phyloP scores from a whole-genome alignment of 2,797 vertebrate genomes.

The Morelia viridis region DNA sequence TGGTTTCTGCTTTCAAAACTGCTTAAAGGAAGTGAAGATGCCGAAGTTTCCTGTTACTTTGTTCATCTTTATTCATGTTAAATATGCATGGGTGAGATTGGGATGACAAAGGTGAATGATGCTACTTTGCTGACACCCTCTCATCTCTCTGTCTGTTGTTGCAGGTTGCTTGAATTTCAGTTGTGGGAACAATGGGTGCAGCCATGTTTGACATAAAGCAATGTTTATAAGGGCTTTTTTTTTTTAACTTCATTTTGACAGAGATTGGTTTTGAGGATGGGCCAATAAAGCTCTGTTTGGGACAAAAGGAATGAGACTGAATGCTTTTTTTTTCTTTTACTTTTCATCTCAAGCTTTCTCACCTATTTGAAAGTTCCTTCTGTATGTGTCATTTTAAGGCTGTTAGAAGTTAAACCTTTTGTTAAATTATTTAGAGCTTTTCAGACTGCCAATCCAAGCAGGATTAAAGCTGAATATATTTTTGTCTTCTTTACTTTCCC shows the following conservation, averaged over 20 bases:
- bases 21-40: background rate
- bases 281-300: conserved; percentile 48
- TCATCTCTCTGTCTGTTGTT: conserved; percentile 19
- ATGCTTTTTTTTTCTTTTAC: conserved; percentile 31
- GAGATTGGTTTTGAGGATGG: conserved; percentile 11
- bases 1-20: background rate
- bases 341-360: conserved; percentile 58
- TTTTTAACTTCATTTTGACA: conserved; percentile 11
- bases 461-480: conserved; percentile 69
- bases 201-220: conserved; percentile 26
- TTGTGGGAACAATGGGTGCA: conserved; percentile 15
- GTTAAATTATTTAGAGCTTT: conserved; percentile 79
- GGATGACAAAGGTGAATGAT: background rate
- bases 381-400: conserved; percentile 66
- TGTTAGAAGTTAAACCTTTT: conserved; percentile 81
- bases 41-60: conserved; percentile 3
- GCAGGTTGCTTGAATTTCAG: conserved; percentile 27
- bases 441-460: conserved; percentile 69
- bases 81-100: conserved; percentile 7
- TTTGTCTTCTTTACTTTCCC: conserved; percentile 55
- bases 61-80: conserved; percentile 25
- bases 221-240: background rate
- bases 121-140: conserved; percentile 12
- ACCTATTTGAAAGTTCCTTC: conserved; percentile 72
- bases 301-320: conserved; percentile 50